Conservation (phyloP, 2,888 invertebrate genomes). For the Amphipoea lucens region DNA sequence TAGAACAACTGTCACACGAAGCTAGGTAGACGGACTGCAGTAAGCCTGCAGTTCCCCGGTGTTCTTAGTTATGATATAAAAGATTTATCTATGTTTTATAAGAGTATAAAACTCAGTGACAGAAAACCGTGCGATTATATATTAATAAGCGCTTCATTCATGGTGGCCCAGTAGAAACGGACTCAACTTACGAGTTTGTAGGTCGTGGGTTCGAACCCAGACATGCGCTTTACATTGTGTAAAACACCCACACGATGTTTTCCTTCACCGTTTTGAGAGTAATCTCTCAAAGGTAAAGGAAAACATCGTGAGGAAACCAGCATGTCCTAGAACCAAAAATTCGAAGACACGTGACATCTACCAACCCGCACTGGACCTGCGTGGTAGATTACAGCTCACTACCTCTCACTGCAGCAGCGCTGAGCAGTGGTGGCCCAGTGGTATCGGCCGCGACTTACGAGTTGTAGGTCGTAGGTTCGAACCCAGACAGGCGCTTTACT, state of each 20-base stretch:
- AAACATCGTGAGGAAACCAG: not conserved
- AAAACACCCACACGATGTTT: not conserved
- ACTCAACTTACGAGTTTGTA: not conserved
- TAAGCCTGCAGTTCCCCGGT: constrained; percentile 1
- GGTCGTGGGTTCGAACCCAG: not conserved
- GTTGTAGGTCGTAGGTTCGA: too few relatives aligned
- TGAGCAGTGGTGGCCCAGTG: too few relatives aligned
- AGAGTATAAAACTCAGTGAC: not conserved
- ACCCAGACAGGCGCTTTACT: too few relatives aligned
- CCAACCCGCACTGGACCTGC: too few relatives aligned
- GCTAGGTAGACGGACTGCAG: not conserved
- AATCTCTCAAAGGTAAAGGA: not conserved
- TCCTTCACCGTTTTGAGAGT: not conserved
- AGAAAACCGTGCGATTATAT: not conserved
- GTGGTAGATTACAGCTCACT: not conserved
- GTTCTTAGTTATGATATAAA: constrained; percentile 2
- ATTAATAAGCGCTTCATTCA: not conserved
- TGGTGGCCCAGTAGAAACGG: not conserved
- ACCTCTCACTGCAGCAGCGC: too few relatives aligned
- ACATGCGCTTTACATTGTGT: too few relatives aligned
- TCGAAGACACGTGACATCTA: too few relatives aligned
- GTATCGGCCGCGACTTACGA: too few relatives aligned
- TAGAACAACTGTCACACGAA: constrained; percentile 34
- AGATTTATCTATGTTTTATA: not conserved
- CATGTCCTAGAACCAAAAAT: not conserved